Evolutionary conservation across 2,888 invertebrate species (phyloP), one percentile per base, ranked within the genome.

Genomic region (Anthoptus insignis): DNA sequence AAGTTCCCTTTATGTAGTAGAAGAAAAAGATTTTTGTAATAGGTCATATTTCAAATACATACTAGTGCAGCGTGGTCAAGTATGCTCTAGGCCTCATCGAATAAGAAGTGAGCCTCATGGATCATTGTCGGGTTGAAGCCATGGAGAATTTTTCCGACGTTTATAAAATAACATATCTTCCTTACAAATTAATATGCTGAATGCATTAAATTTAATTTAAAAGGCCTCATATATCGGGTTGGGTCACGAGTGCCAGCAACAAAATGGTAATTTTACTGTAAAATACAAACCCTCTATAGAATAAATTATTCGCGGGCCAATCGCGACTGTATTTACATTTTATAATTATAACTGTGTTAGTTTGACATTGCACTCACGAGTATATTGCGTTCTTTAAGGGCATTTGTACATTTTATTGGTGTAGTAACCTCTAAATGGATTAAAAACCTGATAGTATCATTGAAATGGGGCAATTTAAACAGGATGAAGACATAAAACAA

Each of bases 401-500:
- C 11, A 45, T 13, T 52, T 27, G 27, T 42, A 39, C 52, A 49
- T 34, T 64, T 64, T 14, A 64, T 58, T 52, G 50, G 42, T 16
- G 63, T 49, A 49, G 56, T 63, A 63, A 63, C 56, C 56, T 49
- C 34, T n/a, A 14, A 56, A 56, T 63, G 56, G 56, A 63, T 63
- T 63, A 63, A 63, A 63, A 63, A 63, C 63, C 47, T 49, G 63
- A 63, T 63, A 63, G 63, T 63, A 63, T 63, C 63, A 49, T 63
- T 63, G 63, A 63, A 63, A 63, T 56, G 49, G 63, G 56, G 56
- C 63, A 47, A 63, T 63, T 63, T 56, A 63, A 37, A 47, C 54
- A 24, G 63, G 59, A 69, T 71, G 64, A 66, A 69, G 69, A 66
- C 64, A 69, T 68, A 66, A 69, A 69, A 60, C 64, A 61, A 53